phyloP scores from a whole-genome alignment of 2,113 vertebrate genomes.

The Nycticryphes semicollaris region DNA sequence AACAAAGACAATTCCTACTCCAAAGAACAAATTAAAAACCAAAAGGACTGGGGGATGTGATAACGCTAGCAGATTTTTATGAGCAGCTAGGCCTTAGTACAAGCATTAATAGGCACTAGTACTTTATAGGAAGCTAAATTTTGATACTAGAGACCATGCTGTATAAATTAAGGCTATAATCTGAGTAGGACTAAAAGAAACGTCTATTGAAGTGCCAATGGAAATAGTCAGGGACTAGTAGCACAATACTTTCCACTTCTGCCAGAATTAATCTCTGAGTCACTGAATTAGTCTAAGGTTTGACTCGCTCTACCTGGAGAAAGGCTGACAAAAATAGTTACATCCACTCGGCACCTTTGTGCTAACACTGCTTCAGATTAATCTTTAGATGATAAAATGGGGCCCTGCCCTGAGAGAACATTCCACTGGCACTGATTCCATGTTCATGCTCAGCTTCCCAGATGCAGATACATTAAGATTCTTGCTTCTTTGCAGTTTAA shows the following conservation, averaged over 20 bases:
- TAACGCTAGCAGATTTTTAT: neutral
- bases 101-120: neutral
- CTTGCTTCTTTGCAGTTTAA: neutral
- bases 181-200: neutral
- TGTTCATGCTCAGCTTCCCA: neutral
- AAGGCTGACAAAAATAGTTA: neutral
- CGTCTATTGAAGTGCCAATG: neutral
- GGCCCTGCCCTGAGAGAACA: neutral
- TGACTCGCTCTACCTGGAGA: neutral
- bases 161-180: neutral
- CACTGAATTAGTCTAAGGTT: neutral
- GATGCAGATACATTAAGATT: neutral
- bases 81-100: neutral
- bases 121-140: neutral
- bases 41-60: neutral
- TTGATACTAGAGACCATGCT: neutral
- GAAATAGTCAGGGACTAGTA: neutral
- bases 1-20: neutral
- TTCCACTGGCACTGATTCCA: neutral
- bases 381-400: rapidly evolving
- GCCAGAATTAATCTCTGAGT: neutral
- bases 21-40: neutral
- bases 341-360: neutral
- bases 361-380: neutral
- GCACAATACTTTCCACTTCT: neutral